Conservation (phyloP, 1,140 invertebrate genomes). For the Saccostrea cuccullata region DNA sequence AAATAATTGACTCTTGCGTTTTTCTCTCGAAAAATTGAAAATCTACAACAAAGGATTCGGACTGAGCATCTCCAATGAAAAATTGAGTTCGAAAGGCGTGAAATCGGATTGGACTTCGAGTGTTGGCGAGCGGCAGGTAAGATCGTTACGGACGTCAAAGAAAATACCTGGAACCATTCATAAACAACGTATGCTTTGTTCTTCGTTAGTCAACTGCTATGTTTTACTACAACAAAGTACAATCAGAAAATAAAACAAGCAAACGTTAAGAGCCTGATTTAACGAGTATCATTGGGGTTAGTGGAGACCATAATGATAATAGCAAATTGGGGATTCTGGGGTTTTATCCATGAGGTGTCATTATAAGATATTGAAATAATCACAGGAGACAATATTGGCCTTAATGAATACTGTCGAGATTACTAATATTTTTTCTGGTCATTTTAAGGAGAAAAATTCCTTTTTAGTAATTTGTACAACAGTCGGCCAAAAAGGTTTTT, state of each 20-base stretch:
- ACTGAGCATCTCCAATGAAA: neutral
- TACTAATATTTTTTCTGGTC: no score
- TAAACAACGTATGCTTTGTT: neutral
- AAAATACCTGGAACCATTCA: neutral
- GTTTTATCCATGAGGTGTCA: no score
- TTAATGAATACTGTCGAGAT: no score
- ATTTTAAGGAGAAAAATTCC: no score
- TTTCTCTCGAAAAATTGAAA: no score
- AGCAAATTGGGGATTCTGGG: neutral
- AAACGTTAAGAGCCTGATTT: neutral
- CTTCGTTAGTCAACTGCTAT: constrained; percentile 9
- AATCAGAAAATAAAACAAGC: neutral
- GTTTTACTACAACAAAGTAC: neutral
- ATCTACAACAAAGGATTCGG: no score
- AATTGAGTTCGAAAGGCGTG: neutral
- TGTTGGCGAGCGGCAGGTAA: constrained; percentile 22
- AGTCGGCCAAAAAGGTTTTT: neutral
- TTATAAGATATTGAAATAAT: no score
- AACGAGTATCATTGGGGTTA: neutral
- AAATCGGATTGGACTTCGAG: neutral
- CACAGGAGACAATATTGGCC: no score
- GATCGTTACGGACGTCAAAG: neutral
- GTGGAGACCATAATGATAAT: neutral
- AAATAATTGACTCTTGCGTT: no score
- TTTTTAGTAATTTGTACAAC: no score